A percentile compares a stretch with the other conserved stretches of the same genome.
These are phyloP conservation scores for Vespertilio murinus DNA, from an alignment of 2,797 vertebrate species.

Conservation along the genomic window DNA sequence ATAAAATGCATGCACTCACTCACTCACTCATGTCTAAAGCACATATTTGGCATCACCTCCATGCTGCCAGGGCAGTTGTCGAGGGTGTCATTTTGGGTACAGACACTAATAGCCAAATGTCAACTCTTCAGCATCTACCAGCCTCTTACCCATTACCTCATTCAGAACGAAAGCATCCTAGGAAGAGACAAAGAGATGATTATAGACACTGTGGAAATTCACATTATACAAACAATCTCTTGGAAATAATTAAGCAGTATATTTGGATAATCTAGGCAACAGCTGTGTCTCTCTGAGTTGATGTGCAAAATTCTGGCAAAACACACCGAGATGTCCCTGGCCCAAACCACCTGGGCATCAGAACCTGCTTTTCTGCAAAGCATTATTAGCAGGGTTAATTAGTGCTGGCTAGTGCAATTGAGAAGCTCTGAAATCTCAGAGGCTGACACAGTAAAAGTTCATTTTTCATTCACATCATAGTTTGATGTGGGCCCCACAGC, in stretches of 20 bases:
- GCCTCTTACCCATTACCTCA: background rate
- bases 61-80: background rate
- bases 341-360: background rate
- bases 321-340: background rate
- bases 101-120: background rate
- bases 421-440: background rate
- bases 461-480: background rate
- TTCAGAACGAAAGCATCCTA: background rate
- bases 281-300: background rate
- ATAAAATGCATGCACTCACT: background rate
- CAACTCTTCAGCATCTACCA: background rate
- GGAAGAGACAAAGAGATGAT: background rate
- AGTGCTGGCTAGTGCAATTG: background rate
- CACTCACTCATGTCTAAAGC: background rate
- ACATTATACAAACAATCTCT: background rate
- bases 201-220: background rate
- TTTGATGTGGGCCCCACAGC: background rate
- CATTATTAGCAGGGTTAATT: background rate
- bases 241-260: background rate
- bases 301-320: background rate
- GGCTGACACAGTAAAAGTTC: background rate
- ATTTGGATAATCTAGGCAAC: background rate
- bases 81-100: background rate
- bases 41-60: background rate
- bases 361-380: background rate